Base-by-base conservation (phyloP, 2,888 invertebrate genomes). In the Philereme vetulata region DNA sequence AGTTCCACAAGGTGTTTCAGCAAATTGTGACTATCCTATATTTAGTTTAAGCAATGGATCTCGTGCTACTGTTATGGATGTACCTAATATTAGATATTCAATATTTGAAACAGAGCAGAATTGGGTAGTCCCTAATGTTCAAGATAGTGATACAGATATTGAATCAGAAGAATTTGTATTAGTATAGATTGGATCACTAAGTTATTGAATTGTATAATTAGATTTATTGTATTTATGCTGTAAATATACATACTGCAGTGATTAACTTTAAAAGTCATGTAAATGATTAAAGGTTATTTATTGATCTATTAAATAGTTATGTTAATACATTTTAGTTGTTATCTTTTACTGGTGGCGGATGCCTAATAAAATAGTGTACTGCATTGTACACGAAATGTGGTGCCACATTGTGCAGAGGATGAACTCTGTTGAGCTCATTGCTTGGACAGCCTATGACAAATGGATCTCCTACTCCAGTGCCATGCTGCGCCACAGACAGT, bases 401-500 rank as follows among this genome's bases (percentile, higher is more conserved):
- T 67, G 95, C 95, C 64, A 97, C 94, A 84, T 97, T 97, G 82
- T 96, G 97, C 43, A 97, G 88, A 0, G 97, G 97, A 89, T 97
- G 97, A 44, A 96, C 94, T 67, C 94, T 93, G 73, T 94, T 94
- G 59, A 97, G 84, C 89, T 96, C 95, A 86, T 97, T 97, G 59
- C 88, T 86, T 4, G 93, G 88, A 56, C 93, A 86, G 5, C 97
- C 97, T 35, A 96, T 88, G 49, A 96, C 85, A 62, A 91, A 86
- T 1, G 93, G 90, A 59, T 93, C 87, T 10, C 86, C 82, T 4
- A 80, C 79, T 4, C 90, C 88, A 4, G 86, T 86, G 46, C 92
- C 91, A 83, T 97, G 96, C 82, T 99, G 99, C 3, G 99, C 97
- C 61, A 99, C 94, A 10, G 99, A 97, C 48, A 99, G 92, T 4